Evolutionary conservation across 1,140 invertebrate genomes (phyloP).

Genomic region (Drusus annulatus): DNA sequence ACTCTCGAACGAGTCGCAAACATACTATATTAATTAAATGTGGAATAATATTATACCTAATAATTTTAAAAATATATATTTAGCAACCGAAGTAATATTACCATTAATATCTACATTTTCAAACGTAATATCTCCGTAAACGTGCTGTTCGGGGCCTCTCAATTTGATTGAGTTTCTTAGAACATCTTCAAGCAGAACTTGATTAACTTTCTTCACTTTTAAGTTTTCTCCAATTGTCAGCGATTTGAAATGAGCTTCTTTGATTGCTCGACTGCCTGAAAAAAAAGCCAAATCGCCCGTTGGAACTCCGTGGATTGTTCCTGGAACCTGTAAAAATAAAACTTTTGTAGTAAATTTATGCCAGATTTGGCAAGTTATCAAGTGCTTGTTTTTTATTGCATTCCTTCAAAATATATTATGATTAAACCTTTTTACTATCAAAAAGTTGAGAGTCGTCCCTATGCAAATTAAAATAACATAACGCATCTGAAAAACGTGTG

Average conservation of each 20-base stretch:
- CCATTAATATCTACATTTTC: slow-evolving; percentile 56
- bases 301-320: slow-evolving; percentile 55
- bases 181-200: slow-evolving; percentile 60
- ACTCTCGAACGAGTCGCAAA: too few relatives aligned
- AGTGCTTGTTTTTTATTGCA: too few relatives aligned
- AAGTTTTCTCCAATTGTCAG: slow-evolving; percentile 57
- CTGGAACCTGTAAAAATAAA: slow-evolving; percentile 25
- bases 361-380: too few relatives aligned
- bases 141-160: slow-evolving; percentile 55
- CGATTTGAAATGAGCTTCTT: slow-evolving; percentile 57
- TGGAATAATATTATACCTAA: too few relatives aligned
- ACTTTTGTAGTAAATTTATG: too few relatives aligned
- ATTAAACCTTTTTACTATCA: too few relatives aligned
- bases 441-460: too few relatives aligned
- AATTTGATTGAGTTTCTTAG: slow-evolving; percentile 59
- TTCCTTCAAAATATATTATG: too few relatives aligned
- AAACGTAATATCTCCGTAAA: slow-evolving; percentile 60
- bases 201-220: slow-evolving; percentile 58
- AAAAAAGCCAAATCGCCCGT: slow-evolving; percentile 39
- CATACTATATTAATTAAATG: too few relatives aligned
- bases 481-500: too few relatives aligned
- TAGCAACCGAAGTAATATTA: slow-evolving; percentile 41
- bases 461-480: too few relatives aligned
- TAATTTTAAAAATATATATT: too few relatives aligned
- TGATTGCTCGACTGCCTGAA: slow-evolving; percentile 47